Conservation (phyloP, 2,113 vertebrate genomes). For the Triplophysa rosa region DNA sequence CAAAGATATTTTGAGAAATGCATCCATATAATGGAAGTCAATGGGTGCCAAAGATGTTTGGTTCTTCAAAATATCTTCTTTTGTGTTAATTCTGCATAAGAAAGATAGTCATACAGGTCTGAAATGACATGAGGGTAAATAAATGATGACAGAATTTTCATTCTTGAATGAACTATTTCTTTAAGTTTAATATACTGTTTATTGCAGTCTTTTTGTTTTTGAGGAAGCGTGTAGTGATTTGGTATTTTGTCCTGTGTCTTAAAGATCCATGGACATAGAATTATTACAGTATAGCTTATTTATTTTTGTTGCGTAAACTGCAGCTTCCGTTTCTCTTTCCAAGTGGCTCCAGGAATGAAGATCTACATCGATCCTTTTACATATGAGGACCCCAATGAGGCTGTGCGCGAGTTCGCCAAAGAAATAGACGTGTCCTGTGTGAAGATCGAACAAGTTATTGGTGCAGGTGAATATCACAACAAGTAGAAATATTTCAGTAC, state of each 20-base stretch:
- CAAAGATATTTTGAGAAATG: no score
- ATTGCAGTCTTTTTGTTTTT: no score
- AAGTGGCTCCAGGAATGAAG: slow-evolving; percentile 96
- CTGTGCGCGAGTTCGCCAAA: slow-evolving; percentile 93
- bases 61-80: no score
- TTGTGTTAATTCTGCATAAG: no score
- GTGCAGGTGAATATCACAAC: slow-evolving; percentile 80
- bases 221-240: no score
- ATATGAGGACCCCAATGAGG: slow-evolving; percentile 93
- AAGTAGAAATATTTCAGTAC: neutral
- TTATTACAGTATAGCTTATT: neutral
- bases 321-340: slow-evolving; percentile 51
- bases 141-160: no score
- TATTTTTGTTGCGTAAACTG: slow-evolving; percentile 5
- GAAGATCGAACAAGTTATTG: slow-evolving; percentile 97
- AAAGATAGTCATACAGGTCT: no score
- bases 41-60: no score
- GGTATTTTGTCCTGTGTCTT: neutral
- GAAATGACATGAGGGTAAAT: no score
- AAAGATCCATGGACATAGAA: neutral
- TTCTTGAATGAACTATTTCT: no score
- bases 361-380: slow-evolving; percentile 95
- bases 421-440: slow-evolving; percentile 95
- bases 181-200: no score
- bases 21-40: no score